Base-by-base conservation (phyloP, 2,888 invertebrate genomes). In the Andrena flavipes region DNA sequence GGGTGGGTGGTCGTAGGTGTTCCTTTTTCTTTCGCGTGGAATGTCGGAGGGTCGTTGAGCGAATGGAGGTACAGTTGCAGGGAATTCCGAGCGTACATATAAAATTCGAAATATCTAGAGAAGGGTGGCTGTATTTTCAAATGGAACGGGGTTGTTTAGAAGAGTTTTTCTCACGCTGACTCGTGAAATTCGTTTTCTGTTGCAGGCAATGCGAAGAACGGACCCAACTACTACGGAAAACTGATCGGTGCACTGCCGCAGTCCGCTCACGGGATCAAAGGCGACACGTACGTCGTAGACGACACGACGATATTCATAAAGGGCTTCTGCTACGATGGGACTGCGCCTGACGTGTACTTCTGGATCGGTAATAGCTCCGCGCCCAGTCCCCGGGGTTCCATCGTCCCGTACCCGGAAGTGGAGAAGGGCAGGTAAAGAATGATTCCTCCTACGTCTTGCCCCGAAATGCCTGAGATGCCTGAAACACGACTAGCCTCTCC, bases 251-350 rank as follows among this genome's bases (percentile, higher is more conserved):
- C 95, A 0, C 95, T 98, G 75, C 95, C 95, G 42, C 95, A 96
- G 82, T 97, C 96, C 93, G 97, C 97, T 0, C 98, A 98, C 92
- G 97, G 96, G 83, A 97, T 98, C 87, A 95, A 95, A 87, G 98
- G 98, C 48, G 96, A 96, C 1, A 97, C 97, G 35, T 98, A 97
- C 94, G 98, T 97, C 0, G 97, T 98, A 6, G 98, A 98, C 92
- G 98, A 98, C 92, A 96, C 95, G 92, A 98, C 98, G 23, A 95
- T 98, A 82, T 98, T 97, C 94, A 97, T 98, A 90, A 97, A 97
- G 91, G 97, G 97, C 59, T 98, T 98, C 94, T 96, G 96, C 62
- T 98, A 98, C 93, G 98, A 98, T 91, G 98, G 98, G 59, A 97
- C 96, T 7, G 98, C 97, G 8, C 97, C 98, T 81, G 97, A 97